Percentiles rank a stretch among this genome's conserved stretches.
Evolutionary conservation across 2,113 vertebrate genomes (phyloP).

Genomic region (Pygoscelis antarcticus): DNA sequence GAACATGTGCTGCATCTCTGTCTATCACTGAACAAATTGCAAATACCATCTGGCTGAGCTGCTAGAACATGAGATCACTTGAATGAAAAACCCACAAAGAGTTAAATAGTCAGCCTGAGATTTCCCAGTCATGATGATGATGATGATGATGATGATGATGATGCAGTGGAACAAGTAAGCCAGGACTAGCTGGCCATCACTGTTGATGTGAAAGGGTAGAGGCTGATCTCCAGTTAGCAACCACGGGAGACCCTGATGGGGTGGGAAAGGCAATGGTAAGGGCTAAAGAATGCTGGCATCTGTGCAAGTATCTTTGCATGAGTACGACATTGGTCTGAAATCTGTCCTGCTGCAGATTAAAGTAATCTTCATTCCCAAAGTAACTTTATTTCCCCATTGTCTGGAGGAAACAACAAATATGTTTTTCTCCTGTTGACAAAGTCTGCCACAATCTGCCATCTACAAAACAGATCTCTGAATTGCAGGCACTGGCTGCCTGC

Average conservation of each 20-base stretch:
- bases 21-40: background rate
- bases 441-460: background rate
- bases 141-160: background rate
- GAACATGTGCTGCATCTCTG: background rate
- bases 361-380: background rate
- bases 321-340: background rate
- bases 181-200: background rate
- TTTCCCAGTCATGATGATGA: background rate
- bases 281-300: background rate
- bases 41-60: background rate
- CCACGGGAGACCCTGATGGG: background rate
- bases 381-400: background rate
- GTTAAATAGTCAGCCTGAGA: background rate
- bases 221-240: background rate
- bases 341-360: background rate
- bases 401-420: background rate
- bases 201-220: background rate
- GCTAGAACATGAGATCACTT: background rate
- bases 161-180: background rate
- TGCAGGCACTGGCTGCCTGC: background rate
- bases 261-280: background rate
- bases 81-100: background rate
- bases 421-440: background rate
- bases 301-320: background rate
- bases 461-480: background rate